Evolutionary conservation across 2,797 vertebrate species (phyloP).

Genomic region (Emys orbicularis): DNA sequence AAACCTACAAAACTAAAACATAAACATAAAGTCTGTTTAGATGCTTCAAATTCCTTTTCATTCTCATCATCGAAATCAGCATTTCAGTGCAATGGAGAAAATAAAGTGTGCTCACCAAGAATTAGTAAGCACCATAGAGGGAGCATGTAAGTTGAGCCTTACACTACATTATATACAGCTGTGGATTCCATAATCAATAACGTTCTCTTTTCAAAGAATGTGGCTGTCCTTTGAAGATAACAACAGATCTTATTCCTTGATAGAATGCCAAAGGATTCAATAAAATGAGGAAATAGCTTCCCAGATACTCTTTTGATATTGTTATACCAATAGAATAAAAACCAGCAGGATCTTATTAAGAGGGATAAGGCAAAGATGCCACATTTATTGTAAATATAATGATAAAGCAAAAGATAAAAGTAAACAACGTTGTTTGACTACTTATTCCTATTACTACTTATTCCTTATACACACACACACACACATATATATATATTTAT

Average conservation of each 20-base stretch:
- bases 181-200: slow-evolving; percentile 67
- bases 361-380: too few relatives aligned
- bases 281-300: slow-evolving; percentile 43
- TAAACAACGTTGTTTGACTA: too few relatives aligned
- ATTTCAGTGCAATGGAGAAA: background rate
- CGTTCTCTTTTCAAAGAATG: slow-evolving; percentile 67
- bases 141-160: background rate
- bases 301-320: slow-evolving; percentile 47
- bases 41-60: slow-evolving; percentile 16
- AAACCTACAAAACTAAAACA: background rate
- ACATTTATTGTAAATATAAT: too few relatives aligned
- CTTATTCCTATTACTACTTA: too few relatives aligned
- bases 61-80: background rate
- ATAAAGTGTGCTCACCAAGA: background rate
- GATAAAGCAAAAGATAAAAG: too few relatives aligned
- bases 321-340: too few relatives aligned
- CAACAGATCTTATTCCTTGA: slow-evolving; percentile 58
- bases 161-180: slow-evolving; percentile 19
- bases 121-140: background rate
- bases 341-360: too few relatives aligned
- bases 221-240: slow-evolving; percentile 70
- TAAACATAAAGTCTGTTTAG: background rate
- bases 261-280: slow-evolving; percentile 41
- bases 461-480: too few relatives aligned
- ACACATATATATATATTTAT: too few relatives aligned